phyloP scores from a whole-genome alignment of 2,113 vertebrate species.

The Petromus typicus region DNA sequence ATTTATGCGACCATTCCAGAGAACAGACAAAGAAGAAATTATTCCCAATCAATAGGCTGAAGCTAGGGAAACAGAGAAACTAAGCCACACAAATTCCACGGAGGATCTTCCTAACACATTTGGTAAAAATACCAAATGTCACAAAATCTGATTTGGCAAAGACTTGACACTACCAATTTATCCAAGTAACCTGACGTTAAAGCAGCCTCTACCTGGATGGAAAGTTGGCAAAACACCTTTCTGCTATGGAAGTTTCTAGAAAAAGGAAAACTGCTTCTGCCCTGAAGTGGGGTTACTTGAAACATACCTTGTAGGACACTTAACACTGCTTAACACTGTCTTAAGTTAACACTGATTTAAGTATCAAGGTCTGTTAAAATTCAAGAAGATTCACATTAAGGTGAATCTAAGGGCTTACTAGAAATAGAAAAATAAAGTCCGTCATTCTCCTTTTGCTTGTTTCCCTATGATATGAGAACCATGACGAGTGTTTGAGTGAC shows the following conservation, averaged over 20 bases:
- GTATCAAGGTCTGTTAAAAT: neutral
- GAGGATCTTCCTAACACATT: neutral
- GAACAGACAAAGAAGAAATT: neutral
- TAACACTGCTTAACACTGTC: neutral
- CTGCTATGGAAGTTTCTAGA: neutral
- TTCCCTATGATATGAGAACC: neutral
- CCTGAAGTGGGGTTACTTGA: neutral
- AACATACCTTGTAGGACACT: neutral
- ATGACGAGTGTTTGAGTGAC: neutral
- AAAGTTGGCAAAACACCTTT: rapidly evolving
- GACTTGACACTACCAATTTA: neutral
- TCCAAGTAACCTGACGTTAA: neutral
- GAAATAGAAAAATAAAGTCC: neutral
- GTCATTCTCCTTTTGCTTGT: neutral
- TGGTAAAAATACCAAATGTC: neutral
- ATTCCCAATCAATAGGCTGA: neutral
- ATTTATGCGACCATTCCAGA: neutral
- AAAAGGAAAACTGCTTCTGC: neutral
- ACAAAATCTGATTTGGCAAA: constrained; percentile 8
- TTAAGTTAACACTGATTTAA: neutral
- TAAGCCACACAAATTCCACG: neutral
- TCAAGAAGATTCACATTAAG: neutral
- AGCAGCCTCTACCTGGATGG: too few relatives aligned
- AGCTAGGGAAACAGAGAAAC: constrained; percentile 4
- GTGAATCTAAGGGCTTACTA: neutral